Evolutionary conservation across 2,888 invertebrate genomes (phyloP).

Genomic region (Rapana venosa): DNA sequence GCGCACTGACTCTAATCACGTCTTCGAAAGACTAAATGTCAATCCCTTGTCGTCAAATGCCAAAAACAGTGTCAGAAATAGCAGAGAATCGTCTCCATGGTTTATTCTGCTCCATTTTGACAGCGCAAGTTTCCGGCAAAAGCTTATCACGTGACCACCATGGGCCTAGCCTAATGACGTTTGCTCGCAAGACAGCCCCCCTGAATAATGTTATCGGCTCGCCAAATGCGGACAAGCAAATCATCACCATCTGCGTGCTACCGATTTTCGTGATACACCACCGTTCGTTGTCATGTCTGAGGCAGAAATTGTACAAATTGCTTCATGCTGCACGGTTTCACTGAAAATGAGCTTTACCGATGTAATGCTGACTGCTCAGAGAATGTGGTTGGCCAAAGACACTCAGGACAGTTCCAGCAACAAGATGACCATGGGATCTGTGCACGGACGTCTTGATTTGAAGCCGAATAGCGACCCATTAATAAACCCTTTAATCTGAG

Average conservation of each 20-base stretch:
- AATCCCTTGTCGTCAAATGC: slow-evolving; percentile 19
- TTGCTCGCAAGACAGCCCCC: slow-evolving; percentile 15
- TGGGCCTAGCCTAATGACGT: slow-evolving; percentile 34
- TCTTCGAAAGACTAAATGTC: slow-evolving; percentile 13
- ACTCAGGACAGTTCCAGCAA: too few species aligned
- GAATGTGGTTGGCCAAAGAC: too few species aligned
- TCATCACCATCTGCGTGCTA: background rate
- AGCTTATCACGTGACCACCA: slow-evolving; percentile 40
- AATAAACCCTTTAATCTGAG: too few species aligned
- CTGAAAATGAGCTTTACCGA: too few species aligned
- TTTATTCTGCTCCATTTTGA: slow-evolving; percentile 44
- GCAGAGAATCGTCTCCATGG: slow-evolving; percentile 36
- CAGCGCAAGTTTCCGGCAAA: slow-evolving; percentile 44
- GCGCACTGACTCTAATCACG: background rate
- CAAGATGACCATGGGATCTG: too few species aligned
- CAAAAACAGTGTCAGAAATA: slow-evolving; percentile 24
- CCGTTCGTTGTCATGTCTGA: too few species aligned
- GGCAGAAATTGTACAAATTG: background rate
- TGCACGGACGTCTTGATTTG: too few species aligned
- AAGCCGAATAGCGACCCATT: too few species aligned
- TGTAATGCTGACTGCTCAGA: too few species aligned
- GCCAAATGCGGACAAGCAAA: background rate
- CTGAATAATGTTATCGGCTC: background rate
- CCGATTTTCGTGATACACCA: background rate
- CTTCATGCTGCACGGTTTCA: too few species aligned